Evolutionary conservation across 2,797 vertebrate genomes (phyloP), one percentile per base, ranked within the genome.

Genomic region (Sebastes nivosus): DNA sequence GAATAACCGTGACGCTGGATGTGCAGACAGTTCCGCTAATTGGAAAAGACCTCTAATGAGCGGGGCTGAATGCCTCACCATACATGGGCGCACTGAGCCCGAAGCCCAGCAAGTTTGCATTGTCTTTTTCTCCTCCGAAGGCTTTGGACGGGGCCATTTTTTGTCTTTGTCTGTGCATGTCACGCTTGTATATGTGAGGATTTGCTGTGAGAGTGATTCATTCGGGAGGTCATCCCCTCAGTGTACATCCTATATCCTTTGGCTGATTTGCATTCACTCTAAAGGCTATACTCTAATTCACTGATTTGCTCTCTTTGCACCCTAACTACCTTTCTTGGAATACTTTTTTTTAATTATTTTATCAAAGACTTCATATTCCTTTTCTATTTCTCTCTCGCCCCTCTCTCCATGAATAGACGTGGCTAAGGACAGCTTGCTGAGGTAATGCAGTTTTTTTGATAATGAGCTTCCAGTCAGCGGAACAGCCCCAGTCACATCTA

Each of bases 1-100:
- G 76, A 86, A 88, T 80, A 80, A 85, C 70, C 13, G 30, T 84
- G 85, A 84, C 4, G 13, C 68, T 80, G 81, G 78, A 75, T 79
- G 74, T 85, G 78, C 79, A 81, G 78, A 74, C 80, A 60, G 71
- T 67, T 81, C 66, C 72, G 34, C 59, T 52, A 91, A 92, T 90
- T 92, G 81, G 82, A 87, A 88, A 84, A 84, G 63, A 63, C 81
- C 77, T 80, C 84, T 92, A 91, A 89, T 90, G 88, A 92, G 83
- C 2, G 36, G 58, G 29, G n/a, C 71, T 91, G 85, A 88, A 88
- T 88, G 86, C 72, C 60, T 60, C 82, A 78, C 83, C 75, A 54
- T 52, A 52, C 25, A 36, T 50, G 79, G 84, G 73, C 88, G 46
- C 79, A 82, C 67, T 20, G 16, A 86, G 83, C 81, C 77, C 16